Percentiles rank a stretch among this genome's conserved stretches.
Conservation (phyloP, 2,113 vertebrate genomes). For the Gnathonemus longibarbis region DNA sequence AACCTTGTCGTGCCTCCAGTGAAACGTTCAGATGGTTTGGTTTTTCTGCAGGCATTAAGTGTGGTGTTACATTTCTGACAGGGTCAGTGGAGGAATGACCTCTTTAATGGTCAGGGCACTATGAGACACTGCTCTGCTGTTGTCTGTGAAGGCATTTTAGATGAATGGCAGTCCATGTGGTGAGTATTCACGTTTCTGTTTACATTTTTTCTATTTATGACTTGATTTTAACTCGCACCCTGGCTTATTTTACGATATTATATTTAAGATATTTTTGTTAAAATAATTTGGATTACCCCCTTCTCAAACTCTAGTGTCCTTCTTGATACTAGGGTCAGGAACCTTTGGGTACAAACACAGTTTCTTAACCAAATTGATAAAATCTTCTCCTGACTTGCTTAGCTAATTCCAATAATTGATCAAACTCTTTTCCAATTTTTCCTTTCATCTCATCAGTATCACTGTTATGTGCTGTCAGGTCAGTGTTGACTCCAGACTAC, state of each 20-base stretch:
- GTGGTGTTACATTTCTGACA: constrained; percentile 35
- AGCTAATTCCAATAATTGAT: neutral
- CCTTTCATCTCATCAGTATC: neutral
- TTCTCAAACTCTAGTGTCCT: neutral
- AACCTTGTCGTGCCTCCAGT: neutral
- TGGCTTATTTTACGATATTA: neutral
- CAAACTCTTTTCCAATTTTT: neutral
- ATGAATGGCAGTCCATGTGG: constrained; percentile 53
- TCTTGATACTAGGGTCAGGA: neutral
- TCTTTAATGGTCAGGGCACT: constrained; percentile 50
- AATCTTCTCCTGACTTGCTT: neutral
- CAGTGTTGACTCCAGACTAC: neutral
- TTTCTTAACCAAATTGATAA: neutral
- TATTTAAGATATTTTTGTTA: neutral
- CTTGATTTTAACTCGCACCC: neutral
- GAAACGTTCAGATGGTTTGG: neutral
- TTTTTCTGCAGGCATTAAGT: neutral
- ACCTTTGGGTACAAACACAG: neutral
- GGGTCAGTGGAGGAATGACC: constrained; percentile 58
- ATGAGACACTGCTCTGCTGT: constrained; percentile 52
- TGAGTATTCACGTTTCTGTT: constrained; percentile 32
- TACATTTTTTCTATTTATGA: neutral
- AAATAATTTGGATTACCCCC: neutral
- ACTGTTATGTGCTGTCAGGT: neutral
- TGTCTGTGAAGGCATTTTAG: constrained; percentile 54